Evolutionary conservation across 1,140 invertebrate species (phyloP), one percentile per base, ranked within the genome.

Genomic region (Cotesia typhae): DNA sequence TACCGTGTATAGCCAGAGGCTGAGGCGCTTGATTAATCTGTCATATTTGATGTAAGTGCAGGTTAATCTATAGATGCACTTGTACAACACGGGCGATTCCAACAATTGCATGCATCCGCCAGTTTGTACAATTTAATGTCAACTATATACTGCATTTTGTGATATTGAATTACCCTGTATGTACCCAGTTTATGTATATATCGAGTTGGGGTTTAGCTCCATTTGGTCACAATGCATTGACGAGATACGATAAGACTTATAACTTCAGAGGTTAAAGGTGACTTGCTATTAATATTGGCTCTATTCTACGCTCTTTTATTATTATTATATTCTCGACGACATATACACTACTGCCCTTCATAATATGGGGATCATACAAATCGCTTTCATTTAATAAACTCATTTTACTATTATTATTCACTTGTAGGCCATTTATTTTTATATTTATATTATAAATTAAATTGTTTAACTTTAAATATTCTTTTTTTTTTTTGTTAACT

Each of bases 81-180:
- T 51, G 17, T 10, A 65, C 41, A 47, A 47, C n/a, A 67, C 52
- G 28, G 51, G 28, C 66, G 51, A 67, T 67, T 67, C 35, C 51
- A 55, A 20, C 66, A 67, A 67, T 67, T 67, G 66, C 52, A 67
- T 5, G 66, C 66, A 67, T 67, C 66, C 66, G 66, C 66, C 41
- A 47, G 41, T 47, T 47, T 47, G 41, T 47, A 65, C 37, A 65
- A 51, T 65, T 65, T 65, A 38, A 17, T 20, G 20, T 28, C 57
- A 59, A 28, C 57, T 28, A 59, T 17, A 9, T n/a, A 55, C 12
- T 55, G 20, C 57, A 20, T 17, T 20, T 59, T 59, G 57, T 28
- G 6, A 9, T 59, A 17, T 59, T 20, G 17, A 28, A 28, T 59
- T 59, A 59, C 57, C 57, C 17, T 12, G 57, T 20, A 9, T 12